These are phyloP conservation scores for Leptoclinus maculatus DNA, from an alignment of 2,797 vertebrate species.

Conservation along the genomic window DNA sequence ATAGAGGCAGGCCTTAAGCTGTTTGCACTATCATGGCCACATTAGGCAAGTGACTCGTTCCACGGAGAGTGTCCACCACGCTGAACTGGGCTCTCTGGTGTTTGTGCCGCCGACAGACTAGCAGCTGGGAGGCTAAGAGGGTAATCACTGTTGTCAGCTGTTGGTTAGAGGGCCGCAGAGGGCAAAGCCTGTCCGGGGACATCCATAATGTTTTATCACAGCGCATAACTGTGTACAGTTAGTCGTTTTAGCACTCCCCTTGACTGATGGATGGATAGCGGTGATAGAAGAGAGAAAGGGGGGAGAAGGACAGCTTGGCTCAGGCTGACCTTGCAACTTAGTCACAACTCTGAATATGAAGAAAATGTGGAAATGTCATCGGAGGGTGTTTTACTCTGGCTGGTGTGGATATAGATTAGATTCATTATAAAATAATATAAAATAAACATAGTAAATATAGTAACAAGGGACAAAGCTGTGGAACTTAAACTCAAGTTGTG, in stretches of 20 bases:
- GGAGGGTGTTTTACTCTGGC: not conserved
- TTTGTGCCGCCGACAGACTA: conserved; percentile 53
- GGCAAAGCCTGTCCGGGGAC: conserved; percentile 65
- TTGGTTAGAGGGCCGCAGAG: conserved; percentile 65
- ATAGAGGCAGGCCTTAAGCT: conserved; percentile 34
- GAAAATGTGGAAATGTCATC: conserved; percentile 17
- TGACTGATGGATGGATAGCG: conserved; percentile 41
- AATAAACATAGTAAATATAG: not conserved
- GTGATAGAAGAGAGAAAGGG: conserved; percentile 15
- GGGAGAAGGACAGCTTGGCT: not conserved
- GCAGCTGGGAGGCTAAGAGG: conserved; percentile 65
- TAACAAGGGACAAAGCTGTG: not conserved
- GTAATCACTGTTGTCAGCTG: conserved; percentile 76
- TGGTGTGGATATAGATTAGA: not conserved
- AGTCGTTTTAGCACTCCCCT: conserved; percentile 37
- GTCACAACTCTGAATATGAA: conserved; percentile 1
- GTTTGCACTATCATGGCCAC: conserved; percentile 51
- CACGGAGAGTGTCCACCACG: conserved; percentile 25
- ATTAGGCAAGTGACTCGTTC: conserved; percentile 54
- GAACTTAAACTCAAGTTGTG: not conserved
- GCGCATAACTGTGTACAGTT: conserved; percentile 58
- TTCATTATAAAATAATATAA: not conserved
- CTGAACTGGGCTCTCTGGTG: conserved; percentile 50
- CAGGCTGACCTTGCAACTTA: conserved; percentile 33
- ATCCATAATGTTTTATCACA: conserved; percentile 68